A percentile compares a stretch with the other conserved stretches of the same genome.
These are phyloP conservation scores for Hydrolagus affinis DNA, from an alignment of 2,113 vertebrate species.

Conservation along the genomic window DNA sequence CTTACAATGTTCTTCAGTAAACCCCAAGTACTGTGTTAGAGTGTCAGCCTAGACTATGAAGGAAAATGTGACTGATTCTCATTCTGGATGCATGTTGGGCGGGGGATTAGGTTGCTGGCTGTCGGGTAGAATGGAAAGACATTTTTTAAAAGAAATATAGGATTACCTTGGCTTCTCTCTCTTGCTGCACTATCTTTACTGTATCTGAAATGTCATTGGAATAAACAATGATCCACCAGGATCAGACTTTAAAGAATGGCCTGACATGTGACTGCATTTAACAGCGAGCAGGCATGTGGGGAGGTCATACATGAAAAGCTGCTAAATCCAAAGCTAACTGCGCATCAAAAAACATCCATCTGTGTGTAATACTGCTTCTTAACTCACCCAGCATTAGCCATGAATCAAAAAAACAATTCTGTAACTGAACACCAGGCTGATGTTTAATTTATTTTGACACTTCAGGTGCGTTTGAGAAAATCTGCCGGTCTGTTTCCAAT, in stretches of 20 bases:
- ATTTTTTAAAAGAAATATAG: neutral
- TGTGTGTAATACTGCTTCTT: constrained; percentile 19
- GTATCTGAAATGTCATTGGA: constrained; percentile 4
- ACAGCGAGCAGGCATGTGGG: constrained; percentile 1
- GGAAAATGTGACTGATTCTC: too few species aligned
- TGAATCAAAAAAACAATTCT: constrained; percentile 24
- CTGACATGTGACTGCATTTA: constrained; percentile 21
- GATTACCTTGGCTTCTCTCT: neutral
- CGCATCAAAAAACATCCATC: constrained; percentile 12
- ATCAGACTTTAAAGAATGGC: constrained; percentile 27
- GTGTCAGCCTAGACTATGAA: too few species aligned
- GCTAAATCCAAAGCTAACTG: neutral
- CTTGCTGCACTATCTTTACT: neutral
- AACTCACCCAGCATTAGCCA: constrained; percentile 11
- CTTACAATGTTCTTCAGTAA: too few species aligned
- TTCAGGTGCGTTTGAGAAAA: constrained; percentile 16
- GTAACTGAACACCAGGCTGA: constrained; percentile 20
- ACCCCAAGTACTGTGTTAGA: too few species aligned
- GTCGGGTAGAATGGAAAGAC: neutral
- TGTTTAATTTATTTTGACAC: constrained; percentile 32
- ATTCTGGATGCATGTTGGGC: neutral
- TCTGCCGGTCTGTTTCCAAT: constrained; percentile 26
- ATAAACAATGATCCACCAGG: neutral
- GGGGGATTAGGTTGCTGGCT: too few species aligned
- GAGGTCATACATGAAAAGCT: constrained; percentile 15